Percentiles rank a stretch among this genome's conserved stretches.
These are phyloP conservation scores for Numenius arquata DNA, from an alignment of 2,113 vertebrate species.

Conservation along the genomic window DNA sequence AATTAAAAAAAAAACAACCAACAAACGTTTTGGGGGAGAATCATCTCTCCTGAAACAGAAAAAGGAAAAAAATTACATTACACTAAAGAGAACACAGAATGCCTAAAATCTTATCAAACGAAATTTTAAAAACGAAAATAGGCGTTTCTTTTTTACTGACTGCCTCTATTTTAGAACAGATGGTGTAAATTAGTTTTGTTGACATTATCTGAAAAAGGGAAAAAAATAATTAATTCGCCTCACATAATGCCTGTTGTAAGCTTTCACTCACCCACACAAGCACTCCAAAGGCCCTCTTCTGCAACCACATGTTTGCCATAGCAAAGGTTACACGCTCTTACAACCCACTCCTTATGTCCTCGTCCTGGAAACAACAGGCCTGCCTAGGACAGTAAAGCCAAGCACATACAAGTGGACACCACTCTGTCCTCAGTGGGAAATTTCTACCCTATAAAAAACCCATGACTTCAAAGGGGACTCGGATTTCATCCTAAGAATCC, in stretches of 20 bases:
- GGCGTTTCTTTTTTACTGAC: neutral
- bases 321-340: neutral
- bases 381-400: neutral
- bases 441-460: constrained; percentile 12
- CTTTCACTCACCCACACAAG: neutral
- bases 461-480: constrained; percentile 45
- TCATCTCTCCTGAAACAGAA: neutral
- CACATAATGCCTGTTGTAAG: neutral
- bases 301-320: neutral
- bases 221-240: constrained; percentile 17
- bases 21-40: neutral
- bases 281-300: neutral
- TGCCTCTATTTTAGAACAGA: neutral
- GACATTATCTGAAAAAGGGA: neutral
- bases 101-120: neutral
- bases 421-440: neutral
- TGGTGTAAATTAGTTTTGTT: neutral
- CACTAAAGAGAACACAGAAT: neutral
- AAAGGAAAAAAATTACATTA: neutral
- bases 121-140: neutral
- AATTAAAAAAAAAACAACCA: neutral
- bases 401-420: neutral
- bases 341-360: neutral
- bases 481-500: constrained; percentile 36
- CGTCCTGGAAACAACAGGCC: neutral